Percentiles rank a stretch among this genome's conserved stretches.
phyloP scores from a whole-genome alignment of 2,797 vertebrate species.

The Euthynnus affinis region DNA sequence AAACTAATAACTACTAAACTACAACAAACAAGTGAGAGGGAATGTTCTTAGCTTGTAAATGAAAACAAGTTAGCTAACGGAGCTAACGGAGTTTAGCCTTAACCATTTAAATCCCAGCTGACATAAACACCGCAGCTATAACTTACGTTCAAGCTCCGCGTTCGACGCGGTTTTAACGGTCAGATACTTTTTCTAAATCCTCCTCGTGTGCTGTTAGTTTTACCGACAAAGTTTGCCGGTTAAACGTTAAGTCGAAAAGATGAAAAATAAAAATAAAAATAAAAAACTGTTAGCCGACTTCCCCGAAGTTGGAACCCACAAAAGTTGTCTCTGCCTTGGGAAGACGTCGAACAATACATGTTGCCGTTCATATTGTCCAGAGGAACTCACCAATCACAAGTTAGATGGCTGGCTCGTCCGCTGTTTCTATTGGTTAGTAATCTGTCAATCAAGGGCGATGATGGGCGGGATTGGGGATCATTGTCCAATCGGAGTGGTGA shows the following conservation, averaged over 20 bases:
- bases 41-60: not conserved
- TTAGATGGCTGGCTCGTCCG: not conserved
- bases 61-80: conserved; percentile 45
- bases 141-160: conserved; percentile 44
- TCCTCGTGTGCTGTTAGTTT: not conserved
- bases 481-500: conserved; percentile 61
- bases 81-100: conserved; percentile 67
- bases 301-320: conserved; percentile 30
- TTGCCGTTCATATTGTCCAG: conserved; percentile 62
- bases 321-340: conserved; percentile 59
- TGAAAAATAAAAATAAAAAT: too few species aligned
- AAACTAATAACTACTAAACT: not conserved
- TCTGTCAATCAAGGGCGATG: conserved; percentile 20
- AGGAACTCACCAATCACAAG: conserved; percentile 65
- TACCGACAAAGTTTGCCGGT: not conserved
- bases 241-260: not conserved
- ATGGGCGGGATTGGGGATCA: not conserved
- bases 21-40: not conserved
- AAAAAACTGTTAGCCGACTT: not conserved
- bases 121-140: conserved; percentile 15
- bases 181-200: not conserved
- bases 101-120: conserved; percentile 76
- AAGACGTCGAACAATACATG: conserved; percentile 71
- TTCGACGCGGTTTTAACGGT: not conserved
- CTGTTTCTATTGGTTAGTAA: conserved; percentile 3